phyloP scores from a whole-genome alignment of 2,797 vertebrate genomes.

The Sebastes cheni region DNA sequence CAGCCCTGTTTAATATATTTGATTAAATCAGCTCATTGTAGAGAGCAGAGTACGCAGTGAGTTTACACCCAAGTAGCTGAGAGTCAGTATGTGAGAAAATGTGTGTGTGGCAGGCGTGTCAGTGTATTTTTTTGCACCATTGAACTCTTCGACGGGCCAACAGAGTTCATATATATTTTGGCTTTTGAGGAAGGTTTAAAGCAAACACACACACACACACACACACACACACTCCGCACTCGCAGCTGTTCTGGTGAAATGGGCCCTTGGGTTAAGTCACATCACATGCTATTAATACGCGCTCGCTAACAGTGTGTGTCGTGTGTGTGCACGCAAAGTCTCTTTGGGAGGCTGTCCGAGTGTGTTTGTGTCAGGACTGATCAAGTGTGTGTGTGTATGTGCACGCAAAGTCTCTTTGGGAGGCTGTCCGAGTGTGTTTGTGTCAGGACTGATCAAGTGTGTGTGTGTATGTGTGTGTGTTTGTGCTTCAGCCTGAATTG shows the following conservation, averaged over 20 bases:
- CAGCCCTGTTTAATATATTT: neutral
- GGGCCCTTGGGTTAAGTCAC: constrained; percentile 65
- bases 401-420: constrained; percentile 34
- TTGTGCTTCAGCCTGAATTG: constrained; percentile 27
- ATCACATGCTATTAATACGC: constrained; percentile 74
- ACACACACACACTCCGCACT: constrained; percentile 9
- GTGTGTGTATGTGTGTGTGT: neutral
- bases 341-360: constrained; percentile 46
- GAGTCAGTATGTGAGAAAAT: neutral
- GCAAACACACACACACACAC: constrained; percentile 27
- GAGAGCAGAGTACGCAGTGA: neutral
- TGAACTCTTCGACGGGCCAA: constrained; percentile 52
- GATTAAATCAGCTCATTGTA: neutral
- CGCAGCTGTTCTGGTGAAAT: constrained; percentile 68
- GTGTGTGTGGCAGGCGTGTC: constrained; percentile 26
- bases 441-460: constrained; percentile 19
- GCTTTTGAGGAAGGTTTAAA: constrained; percentile 57
- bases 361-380: constrained; percentile 39
- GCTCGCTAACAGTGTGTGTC: constrained; percentile 40
- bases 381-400: constrained; percentile 9
- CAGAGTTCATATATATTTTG: constrained; percentile 60
- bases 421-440: constrained; percentile 45
- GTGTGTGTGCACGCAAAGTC: constrained; percentile 21
- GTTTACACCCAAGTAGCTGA: neutral
- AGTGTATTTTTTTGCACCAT: constrained; percentile 52